These are phyloP conservation scores for Conistra vaccinii DNA, from an alignment of 2,888 invertebrate genomes.

Conservation along the genomic window DNA sequence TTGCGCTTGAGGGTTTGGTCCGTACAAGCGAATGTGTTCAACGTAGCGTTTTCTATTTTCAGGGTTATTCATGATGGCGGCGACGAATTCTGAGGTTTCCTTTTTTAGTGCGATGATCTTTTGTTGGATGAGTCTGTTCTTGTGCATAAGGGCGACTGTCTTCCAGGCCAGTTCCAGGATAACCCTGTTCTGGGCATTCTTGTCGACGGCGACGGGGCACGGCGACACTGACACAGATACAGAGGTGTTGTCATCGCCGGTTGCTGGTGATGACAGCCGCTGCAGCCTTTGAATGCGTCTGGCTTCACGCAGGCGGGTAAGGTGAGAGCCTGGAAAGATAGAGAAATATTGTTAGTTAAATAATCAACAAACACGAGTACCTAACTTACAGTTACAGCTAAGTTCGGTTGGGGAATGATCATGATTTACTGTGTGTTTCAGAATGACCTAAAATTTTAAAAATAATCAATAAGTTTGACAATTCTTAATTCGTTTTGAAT, in stretches of 20 bases:
- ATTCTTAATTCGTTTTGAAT: constrained; percentile 6
- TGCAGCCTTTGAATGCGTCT: constrained; percentile 82
- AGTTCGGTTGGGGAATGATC: neutral
- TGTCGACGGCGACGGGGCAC: constrained; percentile 73
- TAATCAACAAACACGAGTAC: neutral
- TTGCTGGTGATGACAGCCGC: constrained; percentile 71
- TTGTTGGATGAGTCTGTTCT: constrained; percentile 91
- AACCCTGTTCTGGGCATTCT: constrained; percentile 83
- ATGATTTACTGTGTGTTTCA: neutral
- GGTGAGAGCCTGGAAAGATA: constrained; percentile 81
- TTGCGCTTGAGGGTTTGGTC: constrained; percentile 64
- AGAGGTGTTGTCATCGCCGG: constrained; percentile 66
- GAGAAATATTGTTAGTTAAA: constrained; percentile 48
- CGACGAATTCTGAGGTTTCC: constrained; percentile 92
- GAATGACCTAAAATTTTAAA: neutral
- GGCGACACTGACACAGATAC: constrained; percentile 53
- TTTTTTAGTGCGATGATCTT: constrained; percentile 91
- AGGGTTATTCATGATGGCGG: constrained; percentile 90
- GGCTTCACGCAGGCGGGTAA: constrained; percentile 81
- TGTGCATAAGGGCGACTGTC: constrained; percentile 91
- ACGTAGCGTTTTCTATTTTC: constrained; percentile 81
- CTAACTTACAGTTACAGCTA: neutral
- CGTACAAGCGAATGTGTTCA: constrained; percentile 76
- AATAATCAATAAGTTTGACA: neutral
- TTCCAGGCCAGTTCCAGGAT: constrained; percentile 92